Conservation (phyloP, 92 coral and sea anemone genomes). For the Zoanthus sociatus region DNA sequence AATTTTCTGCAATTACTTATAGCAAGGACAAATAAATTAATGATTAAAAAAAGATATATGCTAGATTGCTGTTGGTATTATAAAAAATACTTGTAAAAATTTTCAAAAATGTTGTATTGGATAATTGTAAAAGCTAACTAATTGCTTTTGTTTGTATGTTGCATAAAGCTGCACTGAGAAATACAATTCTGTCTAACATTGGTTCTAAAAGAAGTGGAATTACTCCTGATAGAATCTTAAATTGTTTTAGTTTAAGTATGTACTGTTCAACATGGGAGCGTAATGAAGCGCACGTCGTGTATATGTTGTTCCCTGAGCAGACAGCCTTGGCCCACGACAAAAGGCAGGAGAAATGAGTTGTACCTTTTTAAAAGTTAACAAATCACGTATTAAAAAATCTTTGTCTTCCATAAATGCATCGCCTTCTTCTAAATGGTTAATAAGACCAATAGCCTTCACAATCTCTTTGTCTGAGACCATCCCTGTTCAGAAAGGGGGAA, state of each 20-base stretch:
- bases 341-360: conserved; percentile 75
- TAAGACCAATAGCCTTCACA: conserved; percentile 67
- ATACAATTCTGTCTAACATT: conserved; percentile 70
- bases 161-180: conserved; percentile 67
- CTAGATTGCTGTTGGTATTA: background rate
- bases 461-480: conserved; percentile 71
- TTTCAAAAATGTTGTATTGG: background rate
- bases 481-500: conserved; percentile 76
- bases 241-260: conserved; percentile 69
- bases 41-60: background rate
- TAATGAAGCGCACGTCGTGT: conserved; percentile 70
- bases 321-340: conserved; percentile 65
- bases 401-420: conserved; percentile 75
- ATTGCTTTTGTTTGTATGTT: conserved; percentile 57
- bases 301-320: conserved; percentile 66
- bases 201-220: conserved; percentile 49
- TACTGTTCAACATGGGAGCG: conserved; percentile 69
- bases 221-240: conserved; percentile 53
- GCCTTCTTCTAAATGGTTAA: conserved; percentile 66
- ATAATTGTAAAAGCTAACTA: background rate
- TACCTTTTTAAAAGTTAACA: conserved; percentile 66
- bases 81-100: background rate
- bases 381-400: conserved; percentile 63
- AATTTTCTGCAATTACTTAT: background rate
- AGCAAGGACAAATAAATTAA: background rate